These are phyloP conservation scores for Eupithecia vulgata DNA, from an alignment of 2,888 invertebrate genomes.

Conservation along the genomic window DNA sequence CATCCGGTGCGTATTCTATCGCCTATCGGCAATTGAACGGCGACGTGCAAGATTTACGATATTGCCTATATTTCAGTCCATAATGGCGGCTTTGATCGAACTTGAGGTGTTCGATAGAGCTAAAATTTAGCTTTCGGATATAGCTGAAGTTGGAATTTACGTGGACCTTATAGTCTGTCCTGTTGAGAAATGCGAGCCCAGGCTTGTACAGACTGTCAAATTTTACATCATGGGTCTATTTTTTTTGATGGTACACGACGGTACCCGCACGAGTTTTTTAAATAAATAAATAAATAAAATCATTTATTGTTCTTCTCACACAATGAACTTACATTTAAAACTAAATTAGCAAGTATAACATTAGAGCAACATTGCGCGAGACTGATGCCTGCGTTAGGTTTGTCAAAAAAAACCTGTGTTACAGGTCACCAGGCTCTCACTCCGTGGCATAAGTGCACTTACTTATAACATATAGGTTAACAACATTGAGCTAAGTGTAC, in stretches of 20 bases:
- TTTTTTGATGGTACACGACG: not conserved
- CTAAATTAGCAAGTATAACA: too few relatives aligned
- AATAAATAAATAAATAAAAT: too few relatives aligned
- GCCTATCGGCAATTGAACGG: slow-evolving; percentile 34
- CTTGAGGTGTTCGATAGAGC: slow-evolving; percentile 15
- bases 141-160: not conserved
- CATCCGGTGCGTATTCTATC: slow-evolving; percentile 37
- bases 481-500: too few relatives aligned
- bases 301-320: too few relatives aligned
- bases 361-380: too few relatives aligned
- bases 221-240: not conserved
- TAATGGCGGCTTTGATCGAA: slow-evolving; percentile 13
- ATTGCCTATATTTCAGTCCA: slow-evolving; percentile 20
- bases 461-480: too few relatives aligned
- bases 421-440: too few relatives aligned
- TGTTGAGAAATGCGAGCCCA: not conserved
- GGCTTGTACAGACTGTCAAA: not conserved
- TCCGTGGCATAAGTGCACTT: too few relatives aligned
- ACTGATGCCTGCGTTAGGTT: too few relatives aligned
- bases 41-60: slow-evolving; percentile 32
- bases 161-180: not conserved
- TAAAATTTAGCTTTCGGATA: not conserved
- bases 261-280: too few relatives aligned
- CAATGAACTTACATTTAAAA: too few relatives aligned
- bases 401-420: too few relatives aligned